Evolutionary conservation across 2,888 invertebrate genomes (phyloP).

Genomic region (Athripsodes cinereus): DNA sequence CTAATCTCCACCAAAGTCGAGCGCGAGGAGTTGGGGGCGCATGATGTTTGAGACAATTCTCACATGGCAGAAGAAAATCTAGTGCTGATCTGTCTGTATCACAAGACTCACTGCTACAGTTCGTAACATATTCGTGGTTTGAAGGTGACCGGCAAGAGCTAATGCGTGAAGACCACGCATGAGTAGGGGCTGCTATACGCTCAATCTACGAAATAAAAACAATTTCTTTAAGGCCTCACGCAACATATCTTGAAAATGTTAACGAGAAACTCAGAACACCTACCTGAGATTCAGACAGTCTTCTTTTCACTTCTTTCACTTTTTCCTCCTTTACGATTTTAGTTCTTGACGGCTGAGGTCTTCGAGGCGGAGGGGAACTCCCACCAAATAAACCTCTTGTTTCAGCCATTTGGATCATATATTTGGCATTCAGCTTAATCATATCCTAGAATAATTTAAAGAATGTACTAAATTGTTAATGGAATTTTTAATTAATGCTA

Average conservation of each 20-base stretch:
- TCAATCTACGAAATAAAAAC: conserved; percentile 45
- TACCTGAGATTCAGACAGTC: conserved; percentile 22
- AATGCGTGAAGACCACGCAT: conserved; percentile 54
- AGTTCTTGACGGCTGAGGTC: conserved; percentile 34
- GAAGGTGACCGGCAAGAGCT: conserved; percentile 29
- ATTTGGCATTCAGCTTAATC: conserved; percentile 72
- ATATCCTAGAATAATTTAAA: conserved; percentile 50
- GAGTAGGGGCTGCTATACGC: conserved; percentile 60
- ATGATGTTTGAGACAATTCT: conserved; percentile 38
- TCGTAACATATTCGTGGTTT: conserved; percentile 1
- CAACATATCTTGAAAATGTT: neutral
- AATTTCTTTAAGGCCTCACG: neutral
- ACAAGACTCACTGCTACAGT: conserved; percentile 38
- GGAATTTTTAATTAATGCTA: too few relatives aligned
- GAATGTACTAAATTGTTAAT: neutral
- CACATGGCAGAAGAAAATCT: conserved; percentile 29
- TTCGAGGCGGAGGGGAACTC: conserved; percentile 37
- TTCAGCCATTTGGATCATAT: conserved; percentile 79
- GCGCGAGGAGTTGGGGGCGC: conserved; percentile 37
- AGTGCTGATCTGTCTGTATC: neutral
- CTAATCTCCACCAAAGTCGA: conserved; percentile 21
- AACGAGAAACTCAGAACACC: neutral
- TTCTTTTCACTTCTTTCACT: conserved; percentile 17
- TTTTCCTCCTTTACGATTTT: conserved; percentile 37
- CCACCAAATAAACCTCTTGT: conserved; percentile 69